Percentiles rank a stretch among this genome's conserved stretches.
phyloP scores from a whole-genome alignment of 2,797 vertebrate species.

The Phalloptychus januarius region DNA sequence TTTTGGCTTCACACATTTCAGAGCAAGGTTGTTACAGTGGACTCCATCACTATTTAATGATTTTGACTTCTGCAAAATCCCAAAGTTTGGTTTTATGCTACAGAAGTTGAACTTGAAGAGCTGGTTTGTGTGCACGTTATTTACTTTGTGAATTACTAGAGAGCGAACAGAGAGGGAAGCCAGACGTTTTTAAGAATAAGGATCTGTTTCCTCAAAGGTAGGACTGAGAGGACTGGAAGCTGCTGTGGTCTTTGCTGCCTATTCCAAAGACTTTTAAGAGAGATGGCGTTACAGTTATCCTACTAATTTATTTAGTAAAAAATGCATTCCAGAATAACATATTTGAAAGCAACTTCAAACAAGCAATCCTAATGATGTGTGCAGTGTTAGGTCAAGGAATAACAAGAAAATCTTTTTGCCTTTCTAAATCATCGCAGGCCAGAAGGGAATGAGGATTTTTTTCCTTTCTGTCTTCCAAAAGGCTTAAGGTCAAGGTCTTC shows the following conservation, averaged over 20 bases:
- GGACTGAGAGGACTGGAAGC: background rate
- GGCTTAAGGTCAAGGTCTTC: no score
- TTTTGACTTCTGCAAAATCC: background rate
- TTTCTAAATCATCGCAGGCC: background rate
- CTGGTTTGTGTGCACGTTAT: background rate
- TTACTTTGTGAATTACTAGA: background rate
- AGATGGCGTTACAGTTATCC: background rate
- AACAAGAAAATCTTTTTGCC: background rate
- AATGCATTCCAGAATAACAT: background rate
- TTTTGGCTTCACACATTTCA: background rate
- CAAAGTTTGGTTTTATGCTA: background rate
- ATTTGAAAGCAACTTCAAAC: background rate
- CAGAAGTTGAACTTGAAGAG: background rate
- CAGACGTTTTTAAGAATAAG: background rate
- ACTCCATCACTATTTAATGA: background rate
- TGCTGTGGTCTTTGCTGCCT: background rate
- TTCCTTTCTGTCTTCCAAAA: no score
- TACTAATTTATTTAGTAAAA: background rate
- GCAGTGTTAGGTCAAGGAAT: background rate
- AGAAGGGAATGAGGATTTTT: background rate
- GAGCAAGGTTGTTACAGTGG: background rate
- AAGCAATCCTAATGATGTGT: background rate
- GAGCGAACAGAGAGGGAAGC: background rate
- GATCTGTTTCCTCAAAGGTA: background rate
- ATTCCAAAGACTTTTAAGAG: background rate